These are phyloP conservation scores for Harpagifer antarcticus DNA, from an alignment of 2,797 vertebrate genomes.

Conservation along the genomic window DNA sequence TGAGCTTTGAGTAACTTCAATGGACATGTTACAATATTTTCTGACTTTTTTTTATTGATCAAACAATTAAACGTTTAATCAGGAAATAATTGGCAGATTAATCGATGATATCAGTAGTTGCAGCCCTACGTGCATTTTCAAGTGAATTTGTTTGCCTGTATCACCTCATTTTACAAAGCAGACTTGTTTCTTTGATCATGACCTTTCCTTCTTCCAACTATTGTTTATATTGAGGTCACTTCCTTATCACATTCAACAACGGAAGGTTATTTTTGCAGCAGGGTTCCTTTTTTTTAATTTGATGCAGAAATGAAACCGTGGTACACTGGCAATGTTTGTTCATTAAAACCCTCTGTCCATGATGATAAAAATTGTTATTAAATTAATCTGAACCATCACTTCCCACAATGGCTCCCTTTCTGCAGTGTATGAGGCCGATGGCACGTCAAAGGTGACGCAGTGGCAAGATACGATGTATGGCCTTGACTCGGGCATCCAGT, in stretches of 20 bases:
- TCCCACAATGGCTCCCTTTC: not conserved
- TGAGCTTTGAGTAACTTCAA: too few relatives aligned
- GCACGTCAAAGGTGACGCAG: slow-evolving; percentile 73
- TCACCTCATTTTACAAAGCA: not conserved
- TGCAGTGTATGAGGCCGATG: slow-evolving; percentile 73
- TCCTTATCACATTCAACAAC: slow-evolving; percentile 17
- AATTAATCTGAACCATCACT: not conserved
- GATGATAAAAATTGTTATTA: not conserved
- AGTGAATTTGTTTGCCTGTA: not conserved
- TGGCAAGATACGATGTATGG: slow-evolving; percentile 78
- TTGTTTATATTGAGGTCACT: slow-evolving; percentile 48
- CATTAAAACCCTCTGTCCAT: not conserved
- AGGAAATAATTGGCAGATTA: too few relatives aligned
- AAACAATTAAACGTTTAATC: too few relatives aligned
- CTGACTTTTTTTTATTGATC: too few relatives aligned
- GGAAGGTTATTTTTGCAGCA: slow-evolving; percentile 23
- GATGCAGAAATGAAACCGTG: not conserved
- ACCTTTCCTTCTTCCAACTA: slow-evolving; percentile 51
- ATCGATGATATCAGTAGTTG: too few relatives aligned
- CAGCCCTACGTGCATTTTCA: too few relatives aligned
- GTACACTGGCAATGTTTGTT: not conserved
- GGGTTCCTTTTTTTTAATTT: not conserved
- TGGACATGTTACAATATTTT: too few relatives aligned
- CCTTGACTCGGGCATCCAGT: slow-evolving; percentile 84
- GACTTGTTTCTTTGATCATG: slow-evolving; percentile 6